phyloP scores from a whole-genome alignment of 2,797 vertebrate genomes.

The Neopelma chrysocephalum region DNA sequence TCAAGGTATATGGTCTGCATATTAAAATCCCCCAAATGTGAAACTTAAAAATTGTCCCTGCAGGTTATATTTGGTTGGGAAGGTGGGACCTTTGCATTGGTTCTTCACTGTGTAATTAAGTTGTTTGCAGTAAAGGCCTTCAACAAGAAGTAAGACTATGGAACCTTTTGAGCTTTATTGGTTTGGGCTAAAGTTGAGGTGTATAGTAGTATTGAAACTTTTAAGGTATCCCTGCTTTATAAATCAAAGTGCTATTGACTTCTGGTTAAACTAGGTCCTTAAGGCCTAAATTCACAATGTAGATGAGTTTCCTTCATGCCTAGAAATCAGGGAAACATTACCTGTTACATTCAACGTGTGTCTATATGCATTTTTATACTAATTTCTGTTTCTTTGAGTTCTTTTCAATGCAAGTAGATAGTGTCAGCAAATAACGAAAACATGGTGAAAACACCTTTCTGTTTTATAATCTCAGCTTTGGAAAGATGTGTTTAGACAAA shows the following conservation, averaged over 20 bases:
- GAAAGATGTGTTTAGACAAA: not conserved
- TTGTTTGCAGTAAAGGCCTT: not conserved
- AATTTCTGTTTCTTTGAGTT: not conserved
- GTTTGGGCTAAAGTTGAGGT: not conserved
- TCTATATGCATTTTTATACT: not conserved
- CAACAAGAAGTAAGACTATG: not conserved
- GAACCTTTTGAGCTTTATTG: not conserved
- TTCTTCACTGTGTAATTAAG: not conserved
- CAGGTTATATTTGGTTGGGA: not conserved
- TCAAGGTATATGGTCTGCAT: not conserved
- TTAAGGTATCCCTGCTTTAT: not conserved
- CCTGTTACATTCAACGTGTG: fast-evolving
- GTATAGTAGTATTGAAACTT: not conserved
- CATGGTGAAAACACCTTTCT: slow-evolving; percentile 9
- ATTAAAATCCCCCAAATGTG: not conserved
- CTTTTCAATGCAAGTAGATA: not conserved
- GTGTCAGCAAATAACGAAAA: not conserved
- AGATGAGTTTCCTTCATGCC: not conserved
- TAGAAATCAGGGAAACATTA: not conserved
- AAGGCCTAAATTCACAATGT: not conserved
- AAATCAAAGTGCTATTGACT: not conserved
- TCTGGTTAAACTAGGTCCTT: not conserved
- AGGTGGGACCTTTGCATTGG: not conserved
- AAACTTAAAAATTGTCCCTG: not conserved
- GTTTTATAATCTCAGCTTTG: slow-evolving; percentile 18